These are phyloP conservation scores for Eucidaris tribuloides DNA, from an alignment of 35 echinoderm and acorn worm genomes.

Conservation along the genomic window DNA sequence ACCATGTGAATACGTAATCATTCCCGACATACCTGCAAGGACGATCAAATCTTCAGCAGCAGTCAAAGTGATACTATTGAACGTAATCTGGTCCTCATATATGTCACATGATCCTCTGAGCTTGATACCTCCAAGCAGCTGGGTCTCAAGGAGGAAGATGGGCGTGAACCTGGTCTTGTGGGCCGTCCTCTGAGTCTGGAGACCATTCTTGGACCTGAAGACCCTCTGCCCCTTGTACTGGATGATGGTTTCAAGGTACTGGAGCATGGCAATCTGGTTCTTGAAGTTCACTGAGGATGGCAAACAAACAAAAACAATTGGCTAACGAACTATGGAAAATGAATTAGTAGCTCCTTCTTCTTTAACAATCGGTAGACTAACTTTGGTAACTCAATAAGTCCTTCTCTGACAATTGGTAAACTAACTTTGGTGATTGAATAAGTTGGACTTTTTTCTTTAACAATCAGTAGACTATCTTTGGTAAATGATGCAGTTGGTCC, in stretches of 20 bases:
- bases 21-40: not conserved
- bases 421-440: no score
- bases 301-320: no score
- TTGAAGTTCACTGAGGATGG: not conserved
- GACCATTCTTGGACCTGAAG: not conserved
- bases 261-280: not conserved
- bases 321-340: no score
- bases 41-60: not conserved
- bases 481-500: no score
- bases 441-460: no score
- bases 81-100: not conserved
- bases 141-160: not conserved
- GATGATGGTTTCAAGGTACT: constrained; percentile 5
- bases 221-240: not conserved
- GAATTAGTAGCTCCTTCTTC: no score
- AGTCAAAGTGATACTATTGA: not conserved
- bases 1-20: no score
- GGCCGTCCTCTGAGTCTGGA: not conserved
- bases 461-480: no score
- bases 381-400: no score
- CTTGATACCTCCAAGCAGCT: not conserved
- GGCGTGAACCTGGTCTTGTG: not conserved
- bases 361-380: no score
- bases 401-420: no score
- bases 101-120: not conserved